Evolutionary conservation across 2,797 vertebrate species (phyloP).

Genomic region (Leptodactylus fallax): DNA sequence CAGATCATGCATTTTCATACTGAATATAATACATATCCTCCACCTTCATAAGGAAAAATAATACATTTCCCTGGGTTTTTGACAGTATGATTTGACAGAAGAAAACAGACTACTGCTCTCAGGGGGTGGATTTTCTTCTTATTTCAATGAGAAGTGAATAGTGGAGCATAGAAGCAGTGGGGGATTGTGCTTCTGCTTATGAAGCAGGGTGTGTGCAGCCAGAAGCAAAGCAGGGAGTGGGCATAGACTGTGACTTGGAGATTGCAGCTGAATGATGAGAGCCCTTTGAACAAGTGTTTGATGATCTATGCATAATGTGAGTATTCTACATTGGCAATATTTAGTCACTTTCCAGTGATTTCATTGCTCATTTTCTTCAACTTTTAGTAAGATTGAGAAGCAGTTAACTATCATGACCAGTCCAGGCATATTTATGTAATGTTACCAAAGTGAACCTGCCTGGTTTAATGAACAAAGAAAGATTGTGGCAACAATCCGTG

Average conservation of each 20-base stretch:
- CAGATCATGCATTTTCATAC: background rate
- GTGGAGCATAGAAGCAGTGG: constrained; percentile 55
- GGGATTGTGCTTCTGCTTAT: constrained; percentile 43
- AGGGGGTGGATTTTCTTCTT: constrained; percentile 55
- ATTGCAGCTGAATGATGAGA: constrained; percentile 24
- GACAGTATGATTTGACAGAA: constrained; percentile 41
- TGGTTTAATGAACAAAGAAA: background rate
- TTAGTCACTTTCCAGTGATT: background rate
- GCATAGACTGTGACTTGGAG: constrained; percentile 14
- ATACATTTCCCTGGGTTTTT: constrained; percentile 35
- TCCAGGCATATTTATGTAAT: background rate
- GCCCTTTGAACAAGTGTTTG: constrained; percentile 15
- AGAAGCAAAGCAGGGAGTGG: constrained; percentile 39
- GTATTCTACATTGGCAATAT: constrained; percentile 8
- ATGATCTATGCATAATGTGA: constrained; percentile 34
- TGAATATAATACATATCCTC: background rate
- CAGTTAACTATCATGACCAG: background rate
- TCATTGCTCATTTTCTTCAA: constrained; percentile 2
- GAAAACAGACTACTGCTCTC: constrained; percentile 49
- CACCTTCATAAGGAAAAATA: background rate
- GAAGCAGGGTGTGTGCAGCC: constrained; percentile 57
- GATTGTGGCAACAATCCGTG: background rate
- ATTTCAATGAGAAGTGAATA: constrained; percentile 56
- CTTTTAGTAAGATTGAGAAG: constrained; percentile 2
- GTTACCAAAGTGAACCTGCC: background rate